These are phyloP conservation scores for Stictonetta naevosa DNA, from an alignment of 2,113 vertebrate species.

Conservation along the genomic window DNA sequence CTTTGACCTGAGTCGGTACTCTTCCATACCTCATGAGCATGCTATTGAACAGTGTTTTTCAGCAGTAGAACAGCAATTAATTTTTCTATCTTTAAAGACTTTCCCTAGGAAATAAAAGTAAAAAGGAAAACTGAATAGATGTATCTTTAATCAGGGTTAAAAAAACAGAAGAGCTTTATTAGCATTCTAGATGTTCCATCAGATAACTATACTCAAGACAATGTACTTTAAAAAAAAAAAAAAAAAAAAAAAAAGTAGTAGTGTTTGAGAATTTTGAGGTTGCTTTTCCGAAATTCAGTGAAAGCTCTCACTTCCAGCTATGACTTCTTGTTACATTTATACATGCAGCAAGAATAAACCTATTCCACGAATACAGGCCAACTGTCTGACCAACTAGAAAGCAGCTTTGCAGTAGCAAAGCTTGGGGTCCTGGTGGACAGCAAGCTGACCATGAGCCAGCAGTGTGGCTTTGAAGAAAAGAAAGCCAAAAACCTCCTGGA, in stretches of 20 bases:
- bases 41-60: background rate
- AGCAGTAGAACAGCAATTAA: background rate
- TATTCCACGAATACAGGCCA: background rate
- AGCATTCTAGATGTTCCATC: background rate
- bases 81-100: background rate
- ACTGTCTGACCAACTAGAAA: background rate
- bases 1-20: background rate
- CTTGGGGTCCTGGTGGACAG: background rate
- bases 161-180: background rate
- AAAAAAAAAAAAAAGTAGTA: background rate
- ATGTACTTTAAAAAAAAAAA: background rate
- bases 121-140: background rate
- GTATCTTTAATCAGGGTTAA: background rate
- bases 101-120: background rate
- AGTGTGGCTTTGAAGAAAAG: background rate
- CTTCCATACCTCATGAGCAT: background rate
- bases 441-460: background rate
- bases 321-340: background rate
- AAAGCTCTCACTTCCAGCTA: background rate
- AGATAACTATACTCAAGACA: background rate
- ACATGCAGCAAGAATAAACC: background rate
- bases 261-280: background rate
- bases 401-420: background rate
- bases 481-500: background rate
- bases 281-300: background rate